Conservation (phyloP, 1,140 invertebrate genomes). For the Brachionus asplanchnoidis region DNA sequence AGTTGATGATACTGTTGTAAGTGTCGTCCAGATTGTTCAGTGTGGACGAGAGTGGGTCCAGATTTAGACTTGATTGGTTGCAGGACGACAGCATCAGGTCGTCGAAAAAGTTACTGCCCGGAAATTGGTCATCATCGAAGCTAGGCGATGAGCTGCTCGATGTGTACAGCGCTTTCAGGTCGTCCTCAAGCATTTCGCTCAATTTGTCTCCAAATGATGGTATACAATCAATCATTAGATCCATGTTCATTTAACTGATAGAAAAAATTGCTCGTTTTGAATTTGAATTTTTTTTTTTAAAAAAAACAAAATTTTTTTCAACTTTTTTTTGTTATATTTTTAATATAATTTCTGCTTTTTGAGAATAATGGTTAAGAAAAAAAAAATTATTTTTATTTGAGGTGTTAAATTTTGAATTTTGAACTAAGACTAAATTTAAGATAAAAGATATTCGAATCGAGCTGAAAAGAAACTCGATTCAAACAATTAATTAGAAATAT, state of each 20-base stretch:
- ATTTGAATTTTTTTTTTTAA: background rate
- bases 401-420: background rate
- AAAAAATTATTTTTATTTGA: background rate
- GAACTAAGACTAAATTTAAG: background rate
- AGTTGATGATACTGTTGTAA: constrained; percentile 23
- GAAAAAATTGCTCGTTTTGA: background rate
- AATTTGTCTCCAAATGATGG: constrained; percentile 24
- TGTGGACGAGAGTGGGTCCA: background rate
- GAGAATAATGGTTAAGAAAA: background rate
- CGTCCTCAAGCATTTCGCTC: constrained; percentile 39
- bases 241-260: constrained; percentile 27
- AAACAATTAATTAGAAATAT: background rate
- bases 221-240: constrained; percentile 40
- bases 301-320: background rate
- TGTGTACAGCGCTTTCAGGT: background rate
- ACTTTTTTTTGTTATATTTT: background rate
- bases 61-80: constrained; percentile 10
- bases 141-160: constrained; percentile 14
- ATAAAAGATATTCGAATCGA: background rate
- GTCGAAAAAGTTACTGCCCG: background rate
- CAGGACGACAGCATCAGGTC: background rate
- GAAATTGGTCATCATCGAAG: constrained; percentile 17
- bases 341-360: background rate
- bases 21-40: constrained; percentile 2
- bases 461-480: background rate